These are phyloP conservation scores for Aspidapion aeneum DNA, from an alignment of 2,888 invertebrate species.

Conservation along the genomic window DNA sequence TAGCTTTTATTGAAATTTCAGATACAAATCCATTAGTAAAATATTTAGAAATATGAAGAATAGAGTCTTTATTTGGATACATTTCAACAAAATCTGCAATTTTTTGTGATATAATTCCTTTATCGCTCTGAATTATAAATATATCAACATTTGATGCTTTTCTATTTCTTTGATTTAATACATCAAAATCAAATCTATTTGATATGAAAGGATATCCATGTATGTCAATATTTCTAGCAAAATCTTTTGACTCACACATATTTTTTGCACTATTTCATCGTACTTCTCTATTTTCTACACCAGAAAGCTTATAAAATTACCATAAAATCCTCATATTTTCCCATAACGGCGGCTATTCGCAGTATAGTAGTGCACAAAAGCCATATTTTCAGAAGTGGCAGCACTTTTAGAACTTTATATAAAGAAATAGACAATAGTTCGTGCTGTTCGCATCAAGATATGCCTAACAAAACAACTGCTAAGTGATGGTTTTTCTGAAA, in stretches of 20 bases:
- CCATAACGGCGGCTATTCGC: conserved; percentile 1
- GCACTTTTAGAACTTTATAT: neutral
- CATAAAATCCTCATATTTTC: neutral
- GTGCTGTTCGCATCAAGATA: neutral
- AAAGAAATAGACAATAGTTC: neutral
- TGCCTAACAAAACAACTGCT: neutral
- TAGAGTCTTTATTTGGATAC: no score
- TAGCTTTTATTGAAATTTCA: no score
- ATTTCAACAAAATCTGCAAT: no score
- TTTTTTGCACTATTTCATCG: neutral
- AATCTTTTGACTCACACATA: neutral
- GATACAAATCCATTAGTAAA: no score
- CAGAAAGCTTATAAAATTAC: neutral
- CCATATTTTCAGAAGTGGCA: neutral
- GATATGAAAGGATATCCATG: no score
- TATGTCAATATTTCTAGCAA: no score
- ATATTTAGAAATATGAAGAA: no score
- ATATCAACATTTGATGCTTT: no score
- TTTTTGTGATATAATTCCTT: no score
- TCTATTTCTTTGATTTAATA: no score
- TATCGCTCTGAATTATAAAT: no score
- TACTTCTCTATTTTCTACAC: neutral
- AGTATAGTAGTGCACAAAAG: neutral
- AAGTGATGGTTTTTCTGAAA: neutral
- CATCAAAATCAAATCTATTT: no score